Evolutionary conservation across 2,113 vertebrate species (phyloP).

Genomic region (Nyctereutes procyonoides): DNA sequence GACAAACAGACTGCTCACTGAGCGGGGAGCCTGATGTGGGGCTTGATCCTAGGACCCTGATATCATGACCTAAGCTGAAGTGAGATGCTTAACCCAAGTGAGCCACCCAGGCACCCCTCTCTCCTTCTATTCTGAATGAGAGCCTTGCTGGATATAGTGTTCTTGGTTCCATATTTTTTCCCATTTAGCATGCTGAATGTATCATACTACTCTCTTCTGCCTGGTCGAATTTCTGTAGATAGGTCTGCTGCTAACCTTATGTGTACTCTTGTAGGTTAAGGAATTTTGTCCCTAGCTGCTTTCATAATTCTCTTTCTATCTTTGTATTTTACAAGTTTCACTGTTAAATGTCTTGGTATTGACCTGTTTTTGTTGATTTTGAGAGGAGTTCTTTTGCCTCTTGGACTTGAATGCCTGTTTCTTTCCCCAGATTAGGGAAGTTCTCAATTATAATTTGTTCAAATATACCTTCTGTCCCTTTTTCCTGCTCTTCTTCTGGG

Average conservation of each 20-base stretch:
- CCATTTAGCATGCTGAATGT: background rate
- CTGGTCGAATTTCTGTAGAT: background rate
- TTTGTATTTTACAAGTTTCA: background rate
- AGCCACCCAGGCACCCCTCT: background rate
- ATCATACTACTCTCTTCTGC: background rate
- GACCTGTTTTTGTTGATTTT: background rate
- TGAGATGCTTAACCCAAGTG: background rate
- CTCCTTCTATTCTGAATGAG: background rate
- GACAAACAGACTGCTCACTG: background rate
- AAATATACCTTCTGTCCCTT: background rate
- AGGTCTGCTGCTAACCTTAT: background rate
- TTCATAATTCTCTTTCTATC: background rate
- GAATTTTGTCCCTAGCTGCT: background rate
- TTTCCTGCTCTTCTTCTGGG: background rate
- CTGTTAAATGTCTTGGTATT: background rate
- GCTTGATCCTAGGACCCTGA: background rate
- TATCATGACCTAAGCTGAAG: background rate
- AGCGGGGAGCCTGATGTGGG: background rate
- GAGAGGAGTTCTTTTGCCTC: background rate
- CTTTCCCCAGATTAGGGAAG: background rate
- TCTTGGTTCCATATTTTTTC: background rate
- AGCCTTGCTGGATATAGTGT: background rate
- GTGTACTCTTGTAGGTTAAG: background rate
- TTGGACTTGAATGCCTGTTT: background rate
- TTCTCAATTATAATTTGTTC: background rate